Evolutionary conservation across 2,797 vertebrate genomes (phyloP), one percentile per base, ranked within the genome.

Genomic region (Tapera naevia): DNA sequence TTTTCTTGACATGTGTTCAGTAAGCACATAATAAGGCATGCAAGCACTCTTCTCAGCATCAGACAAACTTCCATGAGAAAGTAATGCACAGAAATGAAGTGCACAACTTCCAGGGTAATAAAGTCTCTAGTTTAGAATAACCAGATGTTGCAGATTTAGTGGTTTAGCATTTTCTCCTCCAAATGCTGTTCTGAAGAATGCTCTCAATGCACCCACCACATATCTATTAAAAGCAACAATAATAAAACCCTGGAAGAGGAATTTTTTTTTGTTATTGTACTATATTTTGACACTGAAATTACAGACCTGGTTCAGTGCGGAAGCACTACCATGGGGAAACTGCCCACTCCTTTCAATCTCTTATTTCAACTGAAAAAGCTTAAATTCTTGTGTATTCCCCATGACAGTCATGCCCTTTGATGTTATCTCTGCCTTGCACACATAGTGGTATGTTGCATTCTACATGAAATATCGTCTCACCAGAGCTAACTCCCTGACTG

Each of bases 61-160:
- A 48, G 24, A 92, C 72, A 67, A 87, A 69, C 62, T 65, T 93
- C 84, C 66, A 50, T 3, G 69, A 92, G 83, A 94, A 89, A 96
- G 62, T 53, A 91, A 83, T 3, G 23, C 41, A 65, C 35, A 87
- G 60, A 87, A 93, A 95, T 28, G 5, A 89, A 86, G 70, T 24
- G 30, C 30, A 50, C 51, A 89, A 71, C 83, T 64, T 74, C 24
- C 60, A 74, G 6, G 7, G 33, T 25, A 86, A 86, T 43, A 41
- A 82, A 91, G 79, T 39, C 81, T 86, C 71, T 13, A 57, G 22
- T 65, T 96, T 17, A 61, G 46, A 86, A 73, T n/a, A 86, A 82
- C 39, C 91, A 86, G 81, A 91, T 71, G 70, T 80, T 75, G 37
- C 32, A 88, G 65, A 87, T 88, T 86, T 72, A 92, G 66, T 45